Conservation (phyloP, 1,140 invertebrate genomes). For the Pachypeltis micranthus region DNA sequence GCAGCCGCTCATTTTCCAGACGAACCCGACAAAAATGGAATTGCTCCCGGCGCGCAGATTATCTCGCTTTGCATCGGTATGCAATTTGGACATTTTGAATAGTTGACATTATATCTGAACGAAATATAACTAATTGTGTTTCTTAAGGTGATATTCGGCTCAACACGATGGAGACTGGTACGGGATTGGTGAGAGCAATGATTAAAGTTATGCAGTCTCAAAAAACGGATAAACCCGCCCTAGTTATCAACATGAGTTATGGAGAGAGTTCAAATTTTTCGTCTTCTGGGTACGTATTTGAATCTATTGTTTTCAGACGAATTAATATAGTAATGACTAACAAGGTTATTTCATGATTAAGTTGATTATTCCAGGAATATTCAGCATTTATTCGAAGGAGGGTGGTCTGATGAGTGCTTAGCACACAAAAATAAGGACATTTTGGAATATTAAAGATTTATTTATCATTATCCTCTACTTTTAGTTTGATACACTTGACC, state of each 20-base stretch:
- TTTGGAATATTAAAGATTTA: too few relatives aligned
- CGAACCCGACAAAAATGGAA: slow-evolving; percentile 78
- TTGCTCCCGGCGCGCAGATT: slow-evolving; percentile 93
- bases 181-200: slow-evolving; percentile 80
- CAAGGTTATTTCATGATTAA: not conserved
- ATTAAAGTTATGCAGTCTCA: slow-evolving; percentile 64
- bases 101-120: too few relatives aligned
- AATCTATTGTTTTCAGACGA: not conserved
- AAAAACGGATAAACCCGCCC: slow-evolving; percentile 41
- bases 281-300: slow-evolving; percentile 60
- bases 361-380: too few relatives aligned
- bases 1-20: slow-evolving; percentile 85
- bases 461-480: too few relatives aligned
- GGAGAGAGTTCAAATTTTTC: slow-evolving; percentile 88
- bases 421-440: too few relatives aligned
- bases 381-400: too few relatives aligned
- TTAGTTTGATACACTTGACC: too few relatives aligned
- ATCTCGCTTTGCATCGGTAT: slow-evolving; percentile 77
- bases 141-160: slow-evolving; percentile 62
- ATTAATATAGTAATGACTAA: too few relatives aligned
- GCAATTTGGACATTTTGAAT: not conserved
- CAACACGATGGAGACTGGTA: slow-evolving; percentile 91
- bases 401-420: too few relatives aligned
- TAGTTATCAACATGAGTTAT: slow-evolving; percentile 97
- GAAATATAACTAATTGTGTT: too few relatives aligned